Evolutionary conservation across 2,113 vertebrate species (phyloP).

Genomic region (Capreolus pygargus): DNA sequence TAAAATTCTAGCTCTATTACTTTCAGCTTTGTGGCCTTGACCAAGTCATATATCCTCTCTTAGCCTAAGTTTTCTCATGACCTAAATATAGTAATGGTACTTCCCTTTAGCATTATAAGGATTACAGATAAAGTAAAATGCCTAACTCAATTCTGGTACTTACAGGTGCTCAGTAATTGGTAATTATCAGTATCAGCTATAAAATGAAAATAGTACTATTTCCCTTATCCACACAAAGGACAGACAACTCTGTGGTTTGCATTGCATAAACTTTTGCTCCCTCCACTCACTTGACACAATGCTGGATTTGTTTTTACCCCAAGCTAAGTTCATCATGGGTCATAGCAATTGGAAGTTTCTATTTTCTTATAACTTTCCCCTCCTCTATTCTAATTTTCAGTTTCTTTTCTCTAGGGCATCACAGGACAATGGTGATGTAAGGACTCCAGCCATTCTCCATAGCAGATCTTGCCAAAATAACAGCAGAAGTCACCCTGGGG

Average conservation of each 20-base stretch:
- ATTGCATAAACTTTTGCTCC: not conserved
- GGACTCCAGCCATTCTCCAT: not conserved
- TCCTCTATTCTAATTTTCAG: not conserved
- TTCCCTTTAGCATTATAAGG: not conserved
- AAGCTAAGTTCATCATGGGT: not conserved
- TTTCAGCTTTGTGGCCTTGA: not conserved
- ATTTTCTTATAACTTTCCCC: not conserved
- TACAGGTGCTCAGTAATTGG: not conserved
- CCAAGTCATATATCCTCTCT: not conserved
- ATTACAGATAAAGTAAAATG: slow-evolving; percentile 8
- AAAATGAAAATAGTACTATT: not conserved
- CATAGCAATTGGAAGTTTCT: not conserved
- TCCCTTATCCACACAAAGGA: not conserved
- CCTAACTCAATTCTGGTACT: not conserved
- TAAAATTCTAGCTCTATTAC: not conserved
- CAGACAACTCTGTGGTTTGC: not conserved
- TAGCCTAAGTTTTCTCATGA: not conserved
- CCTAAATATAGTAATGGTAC: not conserved
- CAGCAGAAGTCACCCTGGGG: not conserved
- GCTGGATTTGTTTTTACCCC: not conserved
- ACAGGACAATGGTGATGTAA: not conserved
- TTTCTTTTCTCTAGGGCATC: not conserved
- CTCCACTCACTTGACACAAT: not conserved
- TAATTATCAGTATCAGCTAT: not conserved
- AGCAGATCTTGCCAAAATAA: not conserved